Conservation (phyloP, 2,113 vertebrate genomes). For the Muntiacus muntjak region DNA sequence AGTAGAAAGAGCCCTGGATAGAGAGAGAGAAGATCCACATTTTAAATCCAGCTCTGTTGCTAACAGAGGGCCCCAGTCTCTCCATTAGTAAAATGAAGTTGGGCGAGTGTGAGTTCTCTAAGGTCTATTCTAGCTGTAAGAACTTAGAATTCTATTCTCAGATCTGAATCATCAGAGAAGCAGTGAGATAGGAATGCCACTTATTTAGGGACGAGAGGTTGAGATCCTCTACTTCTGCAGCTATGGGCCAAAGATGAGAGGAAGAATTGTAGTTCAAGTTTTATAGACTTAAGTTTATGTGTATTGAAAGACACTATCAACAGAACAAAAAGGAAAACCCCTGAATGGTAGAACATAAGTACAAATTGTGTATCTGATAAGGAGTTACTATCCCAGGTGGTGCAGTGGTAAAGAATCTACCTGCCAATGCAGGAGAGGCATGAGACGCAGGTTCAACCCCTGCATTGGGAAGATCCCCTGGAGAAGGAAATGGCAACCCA, state of each 20-base stretch:
- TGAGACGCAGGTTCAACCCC: too few species aligned
- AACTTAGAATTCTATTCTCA: background rate
- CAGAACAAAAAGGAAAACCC: background rate
- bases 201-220: background rate
- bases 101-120: background rate
- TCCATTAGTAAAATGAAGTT: background rate
- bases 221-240: background rate
- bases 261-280: background rate
- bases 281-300: background rate
- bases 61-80: background rate
- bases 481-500: too few species aligned
- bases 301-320: background rate
- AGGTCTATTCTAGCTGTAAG: background rate
- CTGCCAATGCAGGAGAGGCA: too few species aligned
- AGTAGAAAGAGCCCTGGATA: background rate
- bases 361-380: background rate
- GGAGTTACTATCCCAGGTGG: background rate
- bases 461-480: too few species aligned
- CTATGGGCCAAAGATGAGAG: background rate
- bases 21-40: background rate
- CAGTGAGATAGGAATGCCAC: background rate
- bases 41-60: background rate
- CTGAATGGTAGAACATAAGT: background rate
- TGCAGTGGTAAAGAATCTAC: too few species aligned
- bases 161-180: background rate